Evolutionary conservation across 2,797 vertebrate genomes (phyloP).

Genomic region (Macroramphosus scolopax): DNA sequence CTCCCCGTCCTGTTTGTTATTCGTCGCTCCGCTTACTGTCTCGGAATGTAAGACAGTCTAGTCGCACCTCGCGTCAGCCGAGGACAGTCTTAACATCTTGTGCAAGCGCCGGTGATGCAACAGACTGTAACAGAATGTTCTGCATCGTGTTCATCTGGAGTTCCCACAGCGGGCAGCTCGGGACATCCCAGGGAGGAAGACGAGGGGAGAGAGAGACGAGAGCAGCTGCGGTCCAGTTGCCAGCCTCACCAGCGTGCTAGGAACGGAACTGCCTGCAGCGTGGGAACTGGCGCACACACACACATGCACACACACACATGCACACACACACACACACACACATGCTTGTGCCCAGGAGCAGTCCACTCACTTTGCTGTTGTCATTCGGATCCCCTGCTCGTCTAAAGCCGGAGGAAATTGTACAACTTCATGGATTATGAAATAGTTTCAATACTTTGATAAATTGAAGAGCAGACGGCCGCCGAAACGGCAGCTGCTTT

Average conservation of each 20-base stretch:
- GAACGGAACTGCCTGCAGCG: conserved; percentile 63
- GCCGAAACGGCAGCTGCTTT: conserved; percentile 35
- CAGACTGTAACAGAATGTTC: conserved; percentile 21
- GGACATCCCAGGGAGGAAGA: conserved; percentile 1
- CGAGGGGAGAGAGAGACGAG: conserved; percentile 27
- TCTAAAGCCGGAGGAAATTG: conserved; percentile 21
- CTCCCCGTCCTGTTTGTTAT: too few relatives aligned
- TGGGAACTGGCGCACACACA: conserved; percentile 60
- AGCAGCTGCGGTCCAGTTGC: conserved; percentile 70
- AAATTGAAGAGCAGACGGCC: conserved; percentile 10
- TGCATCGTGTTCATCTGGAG: conserved; percentile 20
- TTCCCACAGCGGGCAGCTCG: conserved; percentile 7
- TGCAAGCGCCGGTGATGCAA: conserved; percentile 38
- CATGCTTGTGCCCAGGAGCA: conserved; percentile 29
- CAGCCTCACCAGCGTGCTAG: conserved; percentile 59
- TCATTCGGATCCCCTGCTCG: conserved; percentile 17
- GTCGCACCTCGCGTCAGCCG: too few relatives aligned
- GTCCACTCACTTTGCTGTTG: conserved; percentile 27
- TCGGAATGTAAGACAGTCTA: too few relatives aligned
- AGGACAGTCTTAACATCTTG: too few relatives aligned
- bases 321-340: conserved; percentile 6
- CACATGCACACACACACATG: conserved; percentile 21
- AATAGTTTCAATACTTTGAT: conserved; percentile 30
- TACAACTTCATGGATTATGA: conserved; percentile 12
- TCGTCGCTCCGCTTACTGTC: too few relatives aligned